These are phyloP conservation scores for Agraylea sexmaculata DNA, from an alignment of 1,140 invertebrate species.

Conservation along the genomic window DNA sequence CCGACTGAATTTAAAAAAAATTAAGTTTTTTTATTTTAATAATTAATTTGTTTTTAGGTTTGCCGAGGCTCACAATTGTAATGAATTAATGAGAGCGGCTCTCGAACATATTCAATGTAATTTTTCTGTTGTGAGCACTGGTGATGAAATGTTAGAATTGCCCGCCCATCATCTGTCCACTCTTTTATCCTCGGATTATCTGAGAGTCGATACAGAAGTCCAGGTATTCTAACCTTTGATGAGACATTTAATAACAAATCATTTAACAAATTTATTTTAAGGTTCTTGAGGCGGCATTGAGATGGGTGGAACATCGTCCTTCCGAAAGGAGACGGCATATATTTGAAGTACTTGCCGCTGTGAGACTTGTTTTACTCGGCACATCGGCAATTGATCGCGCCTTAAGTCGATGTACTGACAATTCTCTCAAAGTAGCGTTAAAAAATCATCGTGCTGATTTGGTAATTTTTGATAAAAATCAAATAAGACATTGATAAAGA, in stretches of 20 bases:
- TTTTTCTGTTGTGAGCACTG: conserved; percentile 68
- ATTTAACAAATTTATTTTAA: too few relatives aligned
- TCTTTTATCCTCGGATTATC: conserved; percentile 75
- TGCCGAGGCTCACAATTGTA: conserved; percentile 83
- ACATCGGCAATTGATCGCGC: conserved; percentile 69
- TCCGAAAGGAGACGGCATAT: conserved; percentile 67
- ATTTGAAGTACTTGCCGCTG: conserved; percentile 74
- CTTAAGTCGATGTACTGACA: conserved; percentile 68
- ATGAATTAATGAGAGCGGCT: conserved; percentile 65
- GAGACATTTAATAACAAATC: conserved; percentile 4
- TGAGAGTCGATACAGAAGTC: conserved; percentile 83
- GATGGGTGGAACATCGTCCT: conserved; percentile 82
- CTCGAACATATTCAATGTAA: conserved; percentile 76
- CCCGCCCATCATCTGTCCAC: conserved; percentile 68
- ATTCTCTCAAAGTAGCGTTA: conserved; percentile 67
- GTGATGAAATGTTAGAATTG: conserved; percentile 84
- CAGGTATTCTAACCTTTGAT: conserved; percentile 54
- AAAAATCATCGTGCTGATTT: conserved; percentile 75
- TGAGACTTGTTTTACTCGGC: conserved; percentile 77
- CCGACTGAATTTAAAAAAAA: not conserved
- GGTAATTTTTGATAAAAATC: conserved; percentile 29
- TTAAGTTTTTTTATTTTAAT: not conserved
- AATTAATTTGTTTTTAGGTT: conserved; percentile 52
- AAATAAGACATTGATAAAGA: too few relatives aligned
- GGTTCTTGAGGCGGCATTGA: conserved; percentile 81